These are phyloP conservation scores for Tortricodes alternella DNA, from an alignment of 2,888 invertebrate species.

Conservation along the genomic window DNA sequence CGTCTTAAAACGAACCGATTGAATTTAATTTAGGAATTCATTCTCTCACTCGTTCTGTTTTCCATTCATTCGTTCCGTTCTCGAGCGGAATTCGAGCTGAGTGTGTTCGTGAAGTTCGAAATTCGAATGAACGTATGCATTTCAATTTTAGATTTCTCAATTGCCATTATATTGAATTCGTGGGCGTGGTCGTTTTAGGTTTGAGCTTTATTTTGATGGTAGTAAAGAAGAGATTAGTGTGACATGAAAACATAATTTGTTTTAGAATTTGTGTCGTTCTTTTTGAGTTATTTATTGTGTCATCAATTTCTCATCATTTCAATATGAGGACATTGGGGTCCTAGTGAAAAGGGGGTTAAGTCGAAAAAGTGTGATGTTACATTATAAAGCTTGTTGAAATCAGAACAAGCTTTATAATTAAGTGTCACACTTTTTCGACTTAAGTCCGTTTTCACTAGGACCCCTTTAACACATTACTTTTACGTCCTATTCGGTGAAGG, in stretches of 20 bases:
- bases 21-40: constrained; percentile 24
- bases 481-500: too few species aligned
- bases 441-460: too few species aligned
- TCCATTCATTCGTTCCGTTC: constrained; percentile 25
- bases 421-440: too few species aligned
- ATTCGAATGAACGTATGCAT: constrained; percentile 28
- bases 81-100: not conserved
- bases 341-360: too few species aligned
- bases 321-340: too few species aligned
- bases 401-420: too few species aligned
- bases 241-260: not conserved
- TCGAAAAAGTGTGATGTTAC: too few species aligned
- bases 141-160: constrained; percentile 16
- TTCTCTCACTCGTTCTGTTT: constrained; percentile 13
- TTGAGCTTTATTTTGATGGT: not conserved
- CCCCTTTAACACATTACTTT: too few species aligned
- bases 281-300: not conserved
- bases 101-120: constrained; percentile 23
- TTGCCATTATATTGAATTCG: constrained; percentile 1
- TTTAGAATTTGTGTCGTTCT: not conserved
- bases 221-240: not conserved
- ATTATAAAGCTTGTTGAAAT: too few species aligned
- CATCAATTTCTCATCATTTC: not conserved
- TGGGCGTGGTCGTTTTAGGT: not conserved
- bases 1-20: not conserved